Evolutionary conservation across 1,140 invertebrate genomes (phyloP), one percentile per base, ranked within the genome.

Genomic region (Apis mellifera): DNA sequence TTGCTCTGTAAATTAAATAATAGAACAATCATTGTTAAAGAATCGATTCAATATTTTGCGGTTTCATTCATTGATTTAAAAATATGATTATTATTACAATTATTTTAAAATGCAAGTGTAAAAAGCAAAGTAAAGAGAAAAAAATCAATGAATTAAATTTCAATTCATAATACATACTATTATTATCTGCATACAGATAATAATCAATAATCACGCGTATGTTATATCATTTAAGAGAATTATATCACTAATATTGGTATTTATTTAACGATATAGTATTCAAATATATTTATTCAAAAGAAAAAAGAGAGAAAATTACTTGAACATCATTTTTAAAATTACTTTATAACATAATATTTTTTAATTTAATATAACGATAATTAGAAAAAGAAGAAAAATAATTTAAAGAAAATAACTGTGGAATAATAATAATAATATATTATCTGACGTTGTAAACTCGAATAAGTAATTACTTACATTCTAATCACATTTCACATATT

Each of bases 41-140:
- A 59, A 59, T 26, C 57, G 54, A 78, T 86, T 82, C 82, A 72
- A 82, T 87, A 84, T 62, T 65, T 26, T n/a, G 60, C 60, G 69
- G 73, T 59, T 81, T 50, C 19, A 57, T 76, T 80, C 32, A 62
- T 55, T 50, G 50, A n/a, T 70, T 71, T 80, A 60, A 5, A 75
- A 9, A 23, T 59, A 79, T 66, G 57, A 74, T 78, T 62, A 7
- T 42, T 4, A 42, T 74, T 66, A 50, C 75, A 19, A 21, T 64
- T 9, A 17, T 26, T 13, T 17, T 17, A 19, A 72, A 74, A 65
- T n/a, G 55, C 4, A 19, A 65, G 26, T 59, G 50, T n/a, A n/a
- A n/a, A n/a, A n/a, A n/a, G 52, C 54, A 60, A 71, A 60, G 13
- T 26, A 52, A 5, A 62, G 66, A 69, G 21, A 23, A 48, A 42